phyloP scores from a whole-genome alignment of 1,140 invertebrate species.

The Copidosoma floridanum region DNA sequence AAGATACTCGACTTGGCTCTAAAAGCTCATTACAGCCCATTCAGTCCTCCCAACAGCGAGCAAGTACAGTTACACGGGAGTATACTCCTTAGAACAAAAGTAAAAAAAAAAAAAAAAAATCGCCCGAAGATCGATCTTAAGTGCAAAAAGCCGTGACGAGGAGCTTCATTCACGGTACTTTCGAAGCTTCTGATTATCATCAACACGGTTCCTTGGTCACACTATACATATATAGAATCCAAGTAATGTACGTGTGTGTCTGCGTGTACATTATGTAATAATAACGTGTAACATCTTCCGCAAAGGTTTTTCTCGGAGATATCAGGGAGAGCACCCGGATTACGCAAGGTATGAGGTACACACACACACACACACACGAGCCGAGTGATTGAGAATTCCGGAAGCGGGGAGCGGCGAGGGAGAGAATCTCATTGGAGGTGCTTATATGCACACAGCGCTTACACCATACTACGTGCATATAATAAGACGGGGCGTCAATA shows the following conservation, averaged over 20 bases:
- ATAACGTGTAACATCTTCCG: neutral
- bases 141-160: slow-evolving; percentile 5
- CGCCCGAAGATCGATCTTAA: slow-evolving; percentile 5
- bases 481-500: slow-evolving; percentile 9
- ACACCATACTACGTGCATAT: too few relatives aligned
- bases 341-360: neutral
- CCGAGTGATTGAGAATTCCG: slow-evolving; percentile 19
- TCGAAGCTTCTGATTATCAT: slow-evolving; percentile 13
- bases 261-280: too few relatives aligned
- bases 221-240: neutral
- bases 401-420: neutral
- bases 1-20: too few relatives aligned
- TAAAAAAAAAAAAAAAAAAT: slow-evolving; percentile 7
- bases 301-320: slow-evolving; percentile 8
- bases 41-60: too few relatives aligned
- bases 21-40: too few relatives aligned
- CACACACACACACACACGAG: too few relatives aligned
- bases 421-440: neutral
- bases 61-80: too few relatives aligned
- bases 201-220: too few relatives aligned
- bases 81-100: too few relatives aligned
- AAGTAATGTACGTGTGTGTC: neutral
- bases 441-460: too few relatives aligned
- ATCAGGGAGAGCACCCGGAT: neutral
- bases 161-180: neutral